Evolutionary conservation across 2,113 vertebrate genomes (phyloP).

Genomic region (Prochilodus magdalenae): DNA sequence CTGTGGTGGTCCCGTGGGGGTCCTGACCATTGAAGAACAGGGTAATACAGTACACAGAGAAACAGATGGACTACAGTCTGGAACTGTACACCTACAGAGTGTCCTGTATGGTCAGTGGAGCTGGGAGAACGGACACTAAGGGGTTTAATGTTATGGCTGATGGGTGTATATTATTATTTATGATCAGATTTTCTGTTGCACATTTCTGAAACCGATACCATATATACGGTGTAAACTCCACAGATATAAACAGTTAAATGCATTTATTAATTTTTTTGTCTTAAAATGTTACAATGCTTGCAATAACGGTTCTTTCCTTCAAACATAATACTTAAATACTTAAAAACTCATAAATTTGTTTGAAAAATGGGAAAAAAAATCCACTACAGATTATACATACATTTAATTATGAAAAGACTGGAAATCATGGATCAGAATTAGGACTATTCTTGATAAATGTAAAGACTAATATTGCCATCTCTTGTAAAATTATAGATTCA

Average conservation of each 20-base stretch:
- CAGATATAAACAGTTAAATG: constrained; percentile 24
- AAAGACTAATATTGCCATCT: not conserved
- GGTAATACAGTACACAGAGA: too few species aligned
- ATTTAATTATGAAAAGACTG: constrained; percentile 1
- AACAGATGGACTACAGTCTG: too few species aligned
- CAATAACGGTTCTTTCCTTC: constrained; percentile 20
- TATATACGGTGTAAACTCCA: constrained; percentile 5
- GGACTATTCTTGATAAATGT: not conserved
- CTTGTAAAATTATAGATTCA: not conserved
- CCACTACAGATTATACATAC: constrained; percentile 37
- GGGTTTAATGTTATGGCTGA: too few species aligned
- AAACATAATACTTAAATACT: constrained; percentile 49
- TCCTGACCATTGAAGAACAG: too few species aligned
- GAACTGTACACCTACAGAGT: too few species aligned
- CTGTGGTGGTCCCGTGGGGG: too few species aligned
- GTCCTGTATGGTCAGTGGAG: too few species aligned
- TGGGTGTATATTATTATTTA: too few species aligned
- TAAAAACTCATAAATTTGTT: constrained; percentile 40
- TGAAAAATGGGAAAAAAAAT: constrained; percentile 1
- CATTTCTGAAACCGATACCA: not conserved
- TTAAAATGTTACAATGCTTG: constrained; percentile 43
- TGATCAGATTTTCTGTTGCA: too few species aligned
- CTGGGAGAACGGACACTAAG: too few species aligned
- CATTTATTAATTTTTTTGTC: constrained; percentile 43
- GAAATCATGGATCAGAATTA: constrained; percentile 5